Evolutionary conservation across 2,888 invertebrate species (phyloP), one percentile per base, ranked within the genome.

Genomic region (Melanostoma mellinum): DNA sequence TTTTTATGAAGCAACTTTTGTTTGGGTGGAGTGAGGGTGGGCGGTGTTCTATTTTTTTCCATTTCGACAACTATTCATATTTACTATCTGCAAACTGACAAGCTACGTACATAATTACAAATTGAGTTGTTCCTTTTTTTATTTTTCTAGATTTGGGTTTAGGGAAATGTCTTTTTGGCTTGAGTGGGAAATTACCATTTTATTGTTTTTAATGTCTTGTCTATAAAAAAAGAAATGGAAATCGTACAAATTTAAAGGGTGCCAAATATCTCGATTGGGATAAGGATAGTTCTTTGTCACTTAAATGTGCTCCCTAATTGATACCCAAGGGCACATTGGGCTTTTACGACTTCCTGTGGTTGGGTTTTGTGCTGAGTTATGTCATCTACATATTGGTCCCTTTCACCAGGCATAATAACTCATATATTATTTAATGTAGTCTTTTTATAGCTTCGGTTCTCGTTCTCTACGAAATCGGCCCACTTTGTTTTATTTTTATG

Each of bases 201-300:
- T 73, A 82, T 82, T 82, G 82, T 82, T 77, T 82, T 82, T 77
- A 82, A 82, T 82, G 73, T 63, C 61, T 33, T 61, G 36, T n/a
- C 50, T 50, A 33, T 38, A 10, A 42, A 9, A 67, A 33, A 53
- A 56, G 46, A 56, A 61, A 50, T 8, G n/a, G 56, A 61, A 63
- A 67, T 42, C 48, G 3, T 46, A 50, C 50, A 33, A 68, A 63
- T 55, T 56, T 38, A 38, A 79, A 61, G 74, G 61, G 44, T 69
- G 69, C 74, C 79, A 63, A 80, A 60, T 61, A 67, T 48, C 46
- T 38, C 35, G 30, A 58, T 72, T 65, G 44, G 10, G 33, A 48
- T 40, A 30, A 32, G 36, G 61, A 68, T 60, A 20, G 52, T 30
- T 33, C 3, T 3, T 2, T 46, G 9, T 42, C 9, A 3, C 42